A percentile compares a stretch with the other conserved stretches of the same genome.
phyloP scores from a whole-genome alignment of 1,140 invertebrate genomes.

The Aphis gossypii region DNA sequence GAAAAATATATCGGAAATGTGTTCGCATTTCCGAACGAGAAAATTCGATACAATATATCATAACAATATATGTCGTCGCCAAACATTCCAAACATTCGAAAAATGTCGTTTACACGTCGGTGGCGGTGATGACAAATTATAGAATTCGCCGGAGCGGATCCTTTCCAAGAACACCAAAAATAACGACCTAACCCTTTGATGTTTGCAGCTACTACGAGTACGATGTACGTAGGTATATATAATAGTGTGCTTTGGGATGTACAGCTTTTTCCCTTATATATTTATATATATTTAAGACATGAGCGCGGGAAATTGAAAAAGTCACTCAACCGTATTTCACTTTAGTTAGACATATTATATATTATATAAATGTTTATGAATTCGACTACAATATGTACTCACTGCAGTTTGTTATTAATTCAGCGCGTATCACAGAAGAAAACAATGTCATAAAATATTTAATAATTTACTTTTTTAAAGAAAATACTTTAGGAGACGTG shows the following conservation, averaged over 20 bases:
- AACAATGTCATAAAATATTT: neutral
- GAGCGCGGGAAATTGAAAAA: constrained; percentile 22
- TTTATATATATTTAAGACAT: neutral
- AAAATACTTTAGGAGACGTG: neutral
- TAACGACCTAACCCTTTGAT: constrained; percentile 49
- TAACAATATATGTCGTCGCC: neutral
- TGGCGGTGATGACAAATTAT: neutral
- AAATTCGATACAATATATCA: neutral
- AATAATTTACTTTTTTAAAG: neutral
- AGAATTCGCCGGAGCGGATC: neutral
- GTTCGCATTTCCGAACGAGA: neutral
- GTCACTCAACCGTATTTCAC: constrained; percentile 2
- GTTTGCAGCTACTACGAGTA: neutral
- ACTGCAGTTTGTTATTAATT: neutral
- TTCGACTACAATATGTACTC: neutral
- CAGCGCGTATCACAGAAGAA: neutral
- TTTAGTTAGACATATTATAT: neutral
- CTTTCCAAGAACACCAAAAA: constrained; percentile 1
- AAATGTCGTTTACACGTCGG: constrained; percentile 8
- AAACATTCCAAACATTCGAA: neutral
- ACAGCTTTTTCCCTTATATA: neutral
- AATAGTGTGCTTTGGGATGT: neutral
- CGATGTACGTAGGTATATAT: no score
- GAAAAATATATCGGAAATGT: neutral
- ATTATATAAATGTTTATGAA: neutral